Percentiles rank a stretch among this genome's conserved stretches.
Conservation (phyloP, 2,113 vertebrate genomes). For the Perccottus glenii region DNA sequence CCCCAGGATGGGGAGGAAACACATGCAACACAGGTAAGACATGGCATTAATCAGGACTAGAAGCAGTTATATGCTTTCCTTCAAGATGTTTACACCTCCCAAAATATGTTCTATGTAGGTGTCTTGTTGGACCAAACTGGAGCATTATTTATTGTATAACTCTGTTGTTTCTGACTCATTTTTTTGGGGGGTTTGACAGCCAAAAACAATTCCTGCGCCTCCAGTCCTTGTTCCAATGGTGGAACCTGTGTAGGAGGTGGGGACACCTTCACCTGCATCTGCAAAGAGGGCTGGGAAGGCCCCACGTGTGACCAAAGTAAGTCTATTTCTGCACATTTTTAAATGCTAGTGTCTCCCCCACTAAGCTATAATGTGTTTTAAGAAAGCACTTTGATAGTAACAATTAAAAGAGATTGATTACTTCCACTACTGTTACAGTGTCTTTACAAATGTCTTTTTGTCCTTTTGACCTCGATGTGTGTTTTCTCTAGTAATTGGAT, state of each 20-base stretch:
- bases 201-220: slow-evolving; percentile 91
- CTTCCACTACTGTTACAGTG: no score
- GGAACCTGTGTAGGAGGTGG: slow-evolving; percentile 95
- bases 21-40: slow-evolving; percentile 89
- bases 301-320: slow-evolving; percentile 92
- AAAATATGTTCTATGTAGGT: background rate
- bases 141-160: background rate
- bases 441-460: no score
- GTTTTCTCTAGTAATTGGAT: no score
- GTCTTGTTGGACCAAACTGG: background rate
- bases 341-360: background rate
- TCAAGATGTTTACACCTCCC: no score
- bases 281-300: slow-evolving; percentile 98
- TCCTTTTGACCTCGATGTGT: no score
- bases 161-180: slow-evolving; percentile 3
- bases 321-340: slow-evolving; percentile 35
- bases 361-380: background rate
- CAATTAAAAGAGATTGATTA: no score
- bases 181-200: slow-evolving; percentile 73
- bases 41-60: background rate
- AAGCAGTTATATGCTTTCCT: no score
- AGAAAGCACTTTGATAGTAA: no score
- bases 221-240: slow-evolving; percentile 91
- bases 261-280: slow-evolving; percentile 95
- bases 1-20: slow-evolving; percentile 89